Percentiles rank a stretch among this genome's conserved stretches.
Conservation (phyloP, 1,140 invertebrate species). For the Euwallacea similis region DNA sequence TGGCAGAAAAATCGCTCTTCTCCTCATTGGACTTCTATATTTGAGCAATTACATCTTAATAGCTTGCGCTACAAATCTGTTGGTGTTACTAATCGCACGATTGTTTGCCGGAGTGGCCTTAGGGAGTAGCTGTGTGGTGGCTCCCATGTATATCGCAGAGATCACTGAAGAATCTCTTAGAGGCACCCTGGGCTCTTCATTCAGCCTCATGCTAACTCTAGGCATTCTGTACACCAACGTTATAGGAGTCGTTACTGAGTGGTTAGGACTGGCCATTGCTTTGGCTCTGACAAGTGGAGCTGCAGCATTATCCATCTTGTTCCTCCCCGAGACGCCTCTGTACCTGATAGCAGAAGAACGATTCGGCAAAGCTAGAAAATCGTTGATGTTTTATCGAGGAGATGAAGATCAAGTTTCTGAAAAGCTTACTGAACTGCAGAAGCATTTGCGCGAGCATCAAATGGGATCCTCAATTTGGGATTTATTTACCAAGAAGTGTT, state of each 20-base stretch:
- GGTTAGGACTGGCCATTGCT: constrained; percentile 66
- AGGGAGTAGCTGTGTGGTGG: constrained; percentile 80
- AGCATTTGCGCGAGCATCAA: constrained; percentile 59
- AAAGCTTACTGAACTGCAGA: constrained; percentile 56
- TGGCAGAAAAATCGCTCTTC: constrained; percentile 74
- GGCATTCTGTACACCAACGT: constrained; percentile 79
- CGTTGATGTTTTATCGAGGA: constrained; percentile 65
- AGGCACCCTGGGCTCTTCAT: constrained; percentile 79
- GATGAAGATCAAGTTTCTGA: constrained; percentile 56
- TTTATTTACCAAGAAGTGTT: constrained; percentile 61
- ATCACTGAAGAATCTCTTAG: constrained; percentile 79
- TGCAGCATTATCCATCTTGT: constrained; percentile 41
- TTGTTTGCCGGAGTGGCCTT: constrained; percentile 74
- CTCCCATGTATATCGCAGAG: constrained; percentile 86
- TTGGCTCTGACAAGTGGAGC: constrained; percentile 56
- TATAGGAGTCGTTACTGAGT: constrained; percentile 67
- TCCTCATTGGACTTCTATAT: constrained; percentile 72
- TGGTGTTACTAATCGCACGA: constrained; percentile 69
- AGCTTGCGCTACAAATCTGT: constrained; percentile 62
- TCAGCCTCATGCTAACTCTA: constrained; percentile 80
- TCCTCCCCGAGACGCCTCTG: constrained; percentile 66
- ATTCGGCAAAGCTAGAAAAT: constrained; percentile 57
- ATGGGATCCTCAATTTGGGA: constrained; percentile 58
- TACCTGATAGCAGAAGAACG: constrained; percentile 65
- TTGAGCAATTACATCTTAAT: constrained; percentile 76